A percentile compares a stretch with the other conserved stretches of the same genome.
phyloP scores from a whole-genome alignment of 2,113 vertebrate species.

The Pelecanoides urinatrix region DNA sequence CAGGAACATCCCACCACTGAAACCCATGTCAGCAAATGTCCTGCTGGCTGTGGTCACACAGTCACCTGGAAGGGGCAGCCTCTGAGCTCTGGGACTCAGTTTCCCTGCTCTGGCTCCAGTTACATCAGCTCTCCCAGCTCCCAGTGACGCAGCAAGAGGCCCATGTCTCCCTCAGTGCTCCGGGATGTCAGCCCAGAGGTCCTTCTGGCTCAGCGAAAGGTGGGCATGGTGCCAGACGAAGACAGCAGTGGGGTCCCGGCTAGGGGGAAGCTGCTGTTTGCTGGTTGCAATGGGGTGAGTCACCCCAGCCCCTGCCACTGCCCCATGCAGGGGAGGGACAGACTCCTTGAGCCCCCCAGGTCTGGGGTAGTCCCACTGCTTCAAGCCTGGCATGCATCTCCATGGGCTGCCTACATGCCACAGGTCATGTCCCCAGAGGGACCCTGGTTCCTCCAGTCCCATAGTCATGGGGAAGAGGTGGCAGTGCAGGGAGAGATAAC shows the following conservation, averaged over 20 bases:
- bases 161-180: not conserved
- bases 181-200: not conserved
- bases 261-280: not conserved
- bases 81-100: not conserved
- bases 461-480: not conserved
- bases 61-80: not conserved
- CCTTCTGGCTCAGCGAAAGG: not conserved
- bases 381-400: not conserved
- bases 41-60: not conserved
- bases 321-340: not conserved
- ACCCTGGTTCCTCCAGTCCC: not conserved
- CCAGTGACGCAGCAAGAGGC: not conserved
- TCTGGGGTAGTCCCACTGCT: not conserved
- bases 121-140: not conserved
- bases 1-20: not conserved
- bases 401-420: not conserved
- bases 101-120: not conserved
- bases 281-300: not conserved
- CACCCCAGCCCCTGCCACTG: not conserved
- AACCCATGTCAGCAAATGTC: not conserved
- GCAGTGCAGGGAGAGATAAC: not conserved
- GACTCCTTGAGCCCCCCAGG: not conserved
- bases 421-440: not conserved
- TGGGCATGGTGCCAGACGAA: accelerated
- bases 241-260: not conserved